Evolutionary conservation across 2,888 invertebrate species (phyloP).

Genomic region (Baccha elongata): DNA sequence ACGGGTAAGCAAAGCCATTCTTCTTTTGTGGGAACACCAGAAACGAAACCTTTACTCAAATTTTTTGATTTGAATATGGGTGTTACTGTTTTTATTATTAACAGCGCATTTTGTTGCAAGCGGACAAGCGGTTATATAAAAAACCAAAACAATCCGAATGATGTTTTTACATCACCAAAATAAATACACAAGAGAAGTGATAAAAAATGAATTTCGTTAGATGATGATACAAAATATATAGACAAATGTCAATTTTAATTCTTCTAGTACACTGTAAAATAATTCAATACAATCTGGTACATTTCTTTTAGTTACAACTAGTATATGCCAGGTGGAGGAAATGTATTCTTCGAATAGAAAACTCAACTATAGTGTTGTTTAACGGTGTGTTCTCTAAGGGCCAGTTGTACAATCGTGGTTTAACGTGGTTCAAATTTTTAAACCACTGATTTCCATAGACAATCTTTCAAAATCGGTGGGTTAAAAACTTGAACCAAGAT

Average conservation of each 20-base stretch:
- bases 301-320: not conserved
- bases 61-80: not conserved
- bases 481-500: too few relatives aligned
- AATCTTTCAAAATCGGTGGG: too few relatives aligned
- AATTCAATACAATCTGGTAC: not conserved
- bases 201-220: conserved; percentile 24
- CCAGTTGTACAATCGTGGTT: too few relatives aligned
- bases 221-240: conserved; percentile 3
- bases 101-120: conserved; percentile 43
- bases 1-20: conserved; percentile 61
- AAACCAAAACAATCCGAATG: conserved; percentile 31
- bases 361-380: too few relatives aligned
- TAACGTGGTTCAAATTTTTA: too few relatives aligned
- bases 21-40: not conserved
- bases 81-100: conserved; percentile 20
- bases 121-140: conserved; percentile 58
- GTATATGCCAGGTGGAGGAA: not conserved
- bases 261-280: not conserved
- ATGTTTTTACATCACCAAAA: conserved; percentile 29
- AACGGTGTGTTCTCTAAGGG: too few relatives aligned
- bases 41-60: conserved; percentile 24
- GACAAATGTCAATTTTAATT: conserved; percentile 31
- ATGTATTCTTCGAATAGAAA: too few relatives aligned
- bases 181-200: conserved; percentile 14
- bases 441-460: too few relatives aligned